Base-by-base conservation (phyloP, 2,888 invertebrate species). In the Drosophila putrida region DNA sequence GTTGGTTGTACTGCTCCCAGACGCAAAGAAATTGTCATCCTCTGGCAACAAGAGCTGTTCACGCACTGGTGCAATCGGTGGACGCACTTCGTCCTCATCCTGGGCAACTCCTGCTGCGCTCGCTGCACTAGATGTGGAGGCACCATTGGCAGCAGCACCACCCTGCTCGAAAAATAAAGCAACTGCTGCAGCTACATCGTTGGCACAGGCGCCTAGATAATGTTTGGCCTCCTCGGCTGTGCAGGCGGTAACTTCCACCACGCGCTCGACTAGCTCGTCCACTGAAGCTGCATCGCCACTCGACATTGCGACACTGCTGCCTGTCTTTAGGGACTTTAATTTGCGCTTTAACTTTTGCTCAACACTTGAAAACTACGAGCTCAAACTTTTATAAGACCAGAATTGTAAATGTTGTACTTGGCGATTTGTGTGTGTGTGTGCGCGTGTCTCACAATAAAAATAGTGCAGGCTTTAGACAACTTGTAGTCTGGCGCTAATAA, bases 21-120 rank as follows among this genome's bases (percentile, higher is more conserved):
- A 83, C 73, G 90, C 82, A 54, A 90, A 88, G 63, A 92, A 92
- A 75, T 92, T 92, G 62, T 92, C 92, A 68, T 92, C 92, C 38
- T 92, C 91, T 3, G 92, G 92, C 38, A 91, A 71, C 13, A 93
- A 76, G 13, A 92, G 71, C 62, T 92, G 92, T 62, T 93, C 92
- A 0, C 92, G 89, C 31, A 90, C 89, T 8, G 93, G 91, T 9
- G 92, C 91, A 50, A 92, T 93, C 0, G 92, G 92, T 6, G 93
- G 91, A 20, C 92, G 90, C 5, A 93, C 90, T 6, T 85, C 88
- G 13, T 91, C 91, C 9, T 77, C 82, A 20, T 76, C 75, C 4
- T 72, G 66, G 6, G 39, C 41, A 2, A 67, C 67, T 46, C 66
- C 61, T n/a, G 75, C 59, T 13, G 57, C 64, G 15, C 70, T 70